phyloP scores from a whole-genome alignment of 37 sponge, comb jelly and placozoan genomes.

The Cliona cf. orientalis region DNA sequence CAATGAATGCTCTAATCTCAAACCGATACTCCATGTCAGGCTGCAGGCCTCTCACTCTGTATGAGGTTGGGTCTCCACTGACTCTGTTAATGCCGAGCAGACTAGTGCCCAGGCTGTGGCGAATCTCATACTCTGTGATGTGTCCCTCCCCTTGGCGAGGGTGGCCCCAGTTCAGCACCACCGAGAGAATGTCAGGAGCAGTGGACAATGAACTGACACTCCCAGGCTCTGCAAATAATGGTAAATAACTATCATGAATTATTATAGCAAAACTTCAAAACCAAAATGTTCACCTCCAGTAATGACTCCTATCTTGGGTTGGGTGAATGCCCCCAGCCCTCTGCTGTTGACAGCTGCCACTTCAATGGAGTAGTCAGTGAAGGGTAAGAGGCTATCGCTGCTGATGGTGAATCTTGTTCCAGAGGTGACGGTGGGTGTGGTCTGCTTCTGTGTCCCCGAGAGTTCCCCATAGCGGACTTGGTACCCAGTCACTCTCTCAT shows the following conservation, averaged over 20 bases:
- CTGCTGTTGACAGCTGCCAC: slow-evolving; percentile 31
- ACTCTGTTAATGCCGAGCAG: neutral
- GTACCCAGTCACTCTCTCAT: too few relatives aligned
- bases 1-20: neutral
- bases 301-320: neutral
- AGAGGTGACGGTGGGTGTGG: too few relatives aligned
- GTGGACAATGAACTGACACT: neutral
- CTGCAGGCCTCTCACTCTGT: slow-evolving; percentile 10
- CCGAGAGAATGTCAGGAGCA: slow-evolving; percentile 31
- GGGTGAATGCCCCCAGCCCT: slow-evolving; percentile 12
- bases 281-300: slow-evolving; percentile 48
- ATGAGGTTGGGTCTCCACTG: neutral
- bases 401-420: neutral
- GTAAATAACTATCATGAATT: too few relatives aligned
- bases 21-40: slow-evolving; percentile 7
- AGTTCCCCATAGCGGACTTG: too few relatives aligned
- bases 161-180: slow-evolving; percentile 27
- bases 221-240: slow-evolving; percentile 39
- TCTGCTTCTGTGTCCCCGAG: too few relatives aligned
- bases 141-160: neutral
- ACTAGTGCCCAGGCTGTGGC: neutral
- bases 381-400: neutral
- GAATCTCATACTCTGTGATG: slow-evolving; percentile 34
- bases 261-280: too few relatives aligned
- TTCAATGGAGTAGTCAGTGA: slow-evolving; percentile 21